Evolutionary conservation across 2,113 vertebrate genomes (phyloP).

Genomic region (Neoarius graeffei): DNA sequence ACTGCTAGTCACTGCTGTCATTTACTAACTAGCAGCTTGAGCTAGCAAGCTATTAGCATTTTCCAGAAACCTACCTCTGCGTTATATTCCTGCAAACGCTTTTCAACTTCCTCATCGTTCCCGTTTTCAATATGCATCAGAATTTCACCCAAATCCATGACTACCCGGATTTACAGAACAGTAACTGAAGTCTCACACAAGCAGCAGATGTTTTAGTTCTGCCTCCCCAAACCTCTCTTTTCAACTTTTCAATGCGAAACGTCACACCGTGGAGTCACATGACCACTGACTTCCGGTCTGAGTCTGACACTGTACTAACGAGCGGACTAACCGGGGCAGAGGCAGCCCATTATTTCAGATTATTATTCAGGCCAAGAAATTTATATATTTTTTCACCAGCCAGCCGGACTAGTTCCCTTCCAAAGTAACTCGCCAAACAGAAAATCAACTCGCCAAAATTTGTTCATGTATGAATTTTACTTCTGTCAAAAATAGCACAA

Average conservation of each 20-base stretch:
- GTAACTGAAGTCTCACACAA: not conserved
- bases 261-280: conserved; percentile 36
- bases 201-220: not conserved
- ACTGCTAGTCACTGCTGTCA: not conserved
- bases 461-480: too few relatives aligned
- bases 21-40: not conserved
- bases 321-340: too few relatives aligned
- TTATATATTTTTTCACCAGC: too few relatives aligned
- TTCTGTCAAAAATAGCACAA: too few relatives aligned
- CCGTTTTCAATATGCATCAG: conserved; percentile 65
- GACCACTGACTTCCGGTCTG: not conserved
- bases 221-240: not conserved
- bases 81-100: conserved; percentile 67
- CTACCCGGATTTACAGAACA: not conserved
- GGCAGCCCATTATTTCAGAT: too few relatives aligned
- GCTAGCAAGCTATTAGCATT: conserved; percentile 22
- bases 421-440: too few relatives aligned
- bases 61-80: conserved; percentile 64
- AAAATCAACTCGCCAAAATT: too few relatives aligned
- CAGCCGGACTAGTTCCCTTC: too few relatives aligned
- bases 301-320: too few relatives aligned
- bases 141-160: conserved; percentile 71
- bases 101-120: conserved; percentile 61
- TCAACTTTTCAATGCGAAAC: conserved; percentile 52
- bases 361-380: too few relatives aligned